Conservation (phyloP, 2,113 vertebrate species). For the Hippocampus barbouri region DNA sequence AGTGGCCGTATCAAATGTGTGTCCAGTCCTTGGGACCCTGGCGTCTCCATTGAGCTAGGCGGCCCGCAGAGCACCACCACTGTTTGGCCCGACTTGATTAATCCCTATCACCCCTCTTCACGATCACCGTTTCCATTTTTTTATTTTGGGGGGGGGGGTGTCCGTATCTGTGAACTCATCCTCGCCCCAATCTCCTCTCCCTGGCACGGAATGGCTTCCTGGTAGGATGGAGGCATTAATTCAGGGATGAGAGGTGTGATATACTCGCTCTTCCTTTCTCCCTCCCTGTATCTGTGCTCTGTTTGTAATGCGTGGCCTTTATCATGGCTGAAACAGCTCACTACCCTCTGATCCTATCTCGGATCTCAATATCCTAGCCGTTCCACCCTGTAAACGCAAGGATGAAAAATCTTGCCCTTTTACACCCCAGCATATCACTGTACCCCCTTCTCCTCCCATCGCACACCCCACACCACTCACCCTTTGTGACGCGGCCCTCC, state of each 20-base stretch:
- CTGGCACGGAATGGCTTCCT: conserved; percentile 69
- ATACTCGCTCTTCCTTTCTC: conserved; percentile 44
- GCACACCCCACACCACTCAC: conserved; percentile 62
- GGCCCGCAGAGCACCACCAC: conserved; percentile 37
- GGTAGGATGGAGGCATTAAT: conserved; percentile 71
- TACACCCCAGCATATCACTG: conserved; percentile 60
- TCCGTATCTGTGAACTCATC: conserved; percentile 68
- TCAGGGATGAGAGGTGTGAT: conserved; percentile 72
- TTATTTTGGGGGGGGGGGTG: conserved; percentile 9
- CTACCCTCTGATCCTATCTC: conserved; percentile 74
- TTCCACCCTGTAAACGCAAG: conserved; percentile 71
- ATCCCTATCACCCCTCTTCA: conserved; percentile 61
- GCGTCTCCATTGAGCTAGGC: conserved; percentile 20
- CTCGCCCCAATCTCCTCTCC: conserved; percentile 68
- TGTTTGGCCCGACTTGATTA: conserved; percentile 64
- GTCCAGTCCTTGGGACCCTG: conserved; percentile 22
- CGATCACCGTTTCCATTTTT: conserved; percentile 55
- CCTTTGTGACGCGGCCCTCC: conserved; percentile 66
- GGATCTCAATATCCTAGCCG: conserved; percentile 72
- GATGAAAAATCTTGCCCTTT: conserved; percentile 71
- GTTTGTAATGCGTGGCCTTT: conserved; percentile 71
- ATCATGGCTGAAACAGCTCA: conserved; percentile 70
- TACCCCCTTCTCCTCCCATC: conserved; percentile 48
- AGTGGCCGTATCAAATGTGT: conserved; percentile 11
- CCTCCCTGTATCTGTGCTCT: conserved; percentile 47